Evolutionary conservation across 2,888 invertebrate species (phyloP).

Genomic region (Cryptocephalus primarius): DNA sequence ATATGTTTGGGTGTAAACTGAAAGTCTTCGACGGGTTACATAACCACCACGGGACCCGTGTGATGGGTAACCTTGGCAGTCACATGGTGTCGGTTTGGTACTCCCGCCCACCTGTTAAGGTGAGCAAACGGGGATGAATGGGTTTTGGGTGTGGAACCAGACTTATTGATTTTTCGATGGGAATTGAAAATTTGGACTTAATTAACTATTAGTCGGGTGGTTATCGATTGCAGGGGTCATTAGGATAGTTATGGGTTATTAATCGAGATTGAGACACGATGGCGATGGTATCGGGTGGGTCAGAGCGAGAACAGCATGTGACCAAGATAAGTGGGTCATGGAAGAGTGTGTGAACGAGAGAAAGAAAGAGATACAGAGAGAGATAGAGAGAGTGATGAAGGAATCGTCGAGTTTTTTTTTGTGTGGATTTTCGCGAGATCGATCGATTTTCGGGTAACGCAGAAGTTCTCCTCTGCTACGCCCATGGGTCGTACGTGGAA

Average conservation of each 20-base stretch:
- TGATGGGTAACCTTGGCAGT: slow-evolving; percentile 26
- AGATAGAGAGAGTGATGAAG: no score
- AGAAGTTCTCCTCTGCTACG: no score
- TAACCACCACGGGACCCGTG: slow-evolving; percentile 15
- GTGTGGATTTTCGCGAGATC: no score
- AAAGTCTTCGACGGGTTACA: no score
- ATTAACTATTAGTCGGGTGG: no score
- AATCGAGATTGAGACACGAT: no score
- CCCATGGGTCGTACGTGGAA: no score
- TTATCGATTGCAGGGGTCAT: no score
- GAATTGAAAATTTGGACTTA: background rate
- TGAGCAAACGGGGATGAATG: background rate
- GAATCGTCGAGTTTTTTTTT: no score
- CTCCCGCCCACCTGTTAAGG: slow-evolving; percentile 23
- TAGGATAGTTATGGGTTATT: no score
- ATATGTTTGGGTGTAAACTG: slow-evolving; percentile 11
- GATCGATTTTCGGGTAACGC: no score
- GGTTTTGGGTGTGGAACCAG: no score
- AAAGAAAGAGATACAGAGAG: background rate
- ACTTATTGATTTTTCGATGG: background rate
- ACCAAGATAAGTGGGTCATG: slow-evolving; percentile 34
- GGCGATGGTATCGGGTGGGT: slow-evolving; percentile 28
- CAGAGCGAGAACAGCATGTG: slow-evolving; percentile 32
- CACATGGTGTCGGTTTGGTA: slow-evolving; percentile 28
- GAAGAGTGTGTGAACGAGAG: slow-evolving; percentile 5